Evolutionary conservation across 1,140 invertebrate species (phyloP).

Genomic region (Mercenaria mercenaria): DNA sequence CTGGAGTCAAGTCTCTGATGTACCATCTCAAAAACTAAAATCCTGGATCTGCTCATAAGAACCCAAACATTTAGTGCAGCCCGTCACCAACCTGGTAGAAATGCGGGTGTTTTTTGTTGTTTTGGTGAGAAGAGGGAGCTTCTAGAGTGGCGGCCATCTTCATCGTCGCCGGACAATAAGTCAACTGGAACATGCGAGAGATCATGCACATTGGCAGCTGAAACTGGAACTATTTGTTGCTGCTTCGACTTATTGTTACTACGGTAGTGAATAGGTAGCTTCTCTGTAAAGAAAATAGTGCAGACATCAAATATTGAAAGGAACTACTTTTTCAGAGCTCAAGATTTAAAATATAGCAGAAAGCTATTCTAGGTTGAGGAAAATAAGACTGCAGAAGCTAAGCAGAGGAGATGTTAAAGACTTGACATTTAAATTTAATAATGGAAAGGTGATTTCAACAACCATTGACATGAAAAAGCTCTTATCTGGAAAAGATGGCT

Average conservation of each 20-base stretch:
- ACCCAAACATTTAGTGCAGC: slow-evolving; percentile 18
- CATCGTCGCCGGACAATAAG: slow-evolving; percentile 60
- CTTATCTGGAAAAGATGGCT: no score
- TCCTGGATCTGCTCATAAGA: neutral
- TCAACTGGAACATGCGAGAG: slow-evolving; percentile 64
- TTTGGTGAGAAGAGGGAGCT: slow-evolving; percentile 76
- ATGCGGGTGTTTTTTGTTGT: slow-evolving; percentile 77
- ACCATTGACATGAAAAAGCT: no score
- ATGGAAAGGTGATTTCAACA: no score
- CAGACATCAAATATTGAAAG: neutral
- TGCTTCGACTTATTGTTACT: slow-evolving; percentile 67
- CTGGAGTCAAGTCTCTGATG: no score
- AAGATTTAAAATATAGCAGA: neutral
- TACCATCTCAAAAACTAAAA: no score
- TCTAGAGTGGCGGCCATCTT: slow-evolving; percentile 69
- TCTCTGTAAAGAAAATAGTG: slow-evolving; percentile 78
- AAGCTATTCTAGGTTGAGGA: neutral
- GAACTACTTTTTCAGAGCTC: slow-evolving; percentile 10
- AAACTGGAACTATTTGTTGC: slow-evolving; percentile 73
- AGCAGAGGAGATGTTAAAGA: no score
- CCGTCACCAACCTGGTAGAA: slow-evolving; percentile 79
- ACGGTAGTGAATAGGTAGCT: slow-evolving; percentile 81
- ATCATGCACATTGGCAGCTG: slow-evolving; percentile 76
- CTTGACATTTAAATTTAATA: no score
- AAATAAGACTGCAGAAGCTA: no score